Percentiles rank a stretch among this genome's conserved stretches.
Evolutionary conservation across 2,797 vertebrate species (phyloP).

Genomic region (Phalloptychus januarius): DNA sequence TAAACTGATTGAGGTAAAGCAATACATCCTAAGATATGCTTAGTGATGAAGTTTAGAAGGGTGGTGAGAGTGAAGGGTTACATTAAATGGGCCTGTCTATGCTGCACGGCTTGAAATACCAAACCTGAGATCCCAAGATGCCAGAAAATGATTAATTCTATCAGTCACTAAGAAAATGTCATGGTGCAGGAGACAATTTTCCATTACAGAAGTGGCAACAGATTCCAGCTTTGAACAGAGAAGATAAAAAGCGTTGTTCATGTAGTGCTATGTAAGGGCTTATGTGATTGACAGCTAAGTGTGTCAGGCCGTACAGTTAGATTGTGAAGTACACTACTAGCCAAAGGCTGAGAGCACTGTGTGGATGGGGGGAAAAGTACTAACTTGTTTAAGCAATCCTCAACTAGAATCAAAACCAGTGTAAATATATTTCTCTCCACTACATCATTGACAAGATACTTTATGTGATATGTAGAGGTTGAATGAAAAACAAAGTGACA

Average conservation of each 20-base stretch:
- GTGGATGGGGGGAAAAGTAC: background rate
- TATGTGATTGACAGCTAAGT: constrained; percentile 74
- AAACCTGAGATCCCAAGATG: constrained; percentile 63
- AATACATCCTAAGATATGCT: constrained; percentile 61
- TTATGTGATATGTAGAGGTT: background rate
- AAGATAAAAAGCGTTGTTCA: constrained; percentile 44
- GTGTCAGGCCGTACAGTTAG: constrained; percentile 63
- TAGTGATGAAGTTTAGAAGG: constrained; percentile 47
- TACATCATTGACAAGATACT: background rate
- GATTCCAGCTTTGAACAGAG: constrained; percentile 72
- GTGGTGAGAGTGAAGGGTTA: constrained; percentile 27
- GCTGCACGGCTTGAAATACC: constrained; percentile 56
- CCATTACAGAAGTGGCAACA: constrained; percentile 77
- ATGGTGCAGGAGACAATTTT: constrained; percentile 77
- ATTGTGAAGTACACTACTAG: constrained; percentile 50
- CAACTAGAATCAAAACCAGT: background rate
- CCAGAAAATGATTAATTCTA: constrained; percentile 78
- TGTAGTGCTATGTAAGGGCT: constrained; percentile 72
- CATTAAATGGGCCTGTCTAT: constrained; percentile 72
- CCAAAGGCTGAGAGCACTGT: constrained; percentile 36
- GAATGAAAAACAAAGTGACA: background rate
- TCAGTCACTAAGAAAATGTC: constrained; percentile 75
- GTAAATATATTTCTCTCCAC: background rate
- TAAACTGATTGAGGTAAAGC: constrained; percentile 35
- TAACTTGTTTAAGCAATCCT: constrained; percentile 41